Conservation (phyloP, 2,888 invertebrate genomes). For the Sarcophaga subvicina region DNA sequence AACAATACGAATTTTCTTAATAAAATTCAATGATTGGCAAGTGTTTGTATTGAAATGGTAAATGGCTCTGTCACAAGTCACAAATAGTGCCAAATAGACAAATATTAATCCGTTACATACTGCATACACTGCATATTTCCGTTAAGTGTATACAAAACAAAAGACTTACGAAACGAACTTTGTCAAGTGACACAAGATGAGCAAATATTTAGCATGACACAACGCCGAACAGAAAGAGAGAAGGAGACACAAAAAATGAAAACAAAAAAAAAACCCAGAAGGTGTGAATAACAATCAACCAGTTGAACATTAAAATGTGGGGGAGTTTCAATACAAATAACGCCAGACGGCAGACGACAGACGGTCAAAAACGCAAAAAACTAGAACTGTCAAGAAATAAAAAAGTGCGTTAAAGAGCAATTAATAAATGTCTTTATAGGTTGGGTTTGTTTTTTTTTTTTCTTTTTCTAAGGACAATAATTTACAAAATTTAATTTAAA, state of each 20-base stretch:
- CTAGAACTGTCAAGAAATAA: constrained; percentile 11
- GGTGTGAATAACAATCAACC: constrained; percentile 60
- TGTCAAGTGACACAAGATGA: constrained; percentile 58
- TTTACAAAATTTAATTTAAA: constrained; percentile 61
- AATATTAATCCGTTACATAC: too few relatives aligned
- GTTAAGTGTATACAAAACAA: constrained; percentile 27
- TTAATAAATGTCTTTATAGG: constrained; percentile 67
- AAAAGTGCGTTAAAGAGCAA: constrained; percentile 58
- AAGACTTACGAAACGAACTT: constrained; percentile 7
- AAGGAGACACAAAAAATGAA: neutral
- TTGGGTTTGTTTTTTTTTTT: neutral
- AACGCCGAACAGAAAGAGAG: neutral
- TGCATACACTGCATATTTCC: neutral
- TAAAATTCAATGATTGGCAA: too few relatives aligned
- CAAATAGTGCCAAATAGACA: too few relatives aligned
- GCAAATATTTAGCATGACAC: constrained; percentile 51
- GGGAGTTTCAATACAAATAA: constrained; percentile 47
- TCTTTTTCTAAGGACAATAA: constrained; percentile 5
- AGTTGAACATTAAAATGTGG: constrained; percentile 49
- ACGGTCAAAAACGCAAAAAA: constrained; percentile 6
- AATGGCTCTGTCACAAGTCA: too few relatives aligned
- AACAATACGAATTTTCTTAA: too few relatives aligned
- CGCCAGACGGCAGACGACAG: constrained; percentile 1
- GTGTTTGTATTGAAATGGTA: too few relatives aligned
- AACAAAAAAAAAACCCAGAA: constrained; percentile 8